Evolutionary conservation across 2,113 vertebrate species (phyloP).

Genomic region (Capreolus pygargus): DNA sequence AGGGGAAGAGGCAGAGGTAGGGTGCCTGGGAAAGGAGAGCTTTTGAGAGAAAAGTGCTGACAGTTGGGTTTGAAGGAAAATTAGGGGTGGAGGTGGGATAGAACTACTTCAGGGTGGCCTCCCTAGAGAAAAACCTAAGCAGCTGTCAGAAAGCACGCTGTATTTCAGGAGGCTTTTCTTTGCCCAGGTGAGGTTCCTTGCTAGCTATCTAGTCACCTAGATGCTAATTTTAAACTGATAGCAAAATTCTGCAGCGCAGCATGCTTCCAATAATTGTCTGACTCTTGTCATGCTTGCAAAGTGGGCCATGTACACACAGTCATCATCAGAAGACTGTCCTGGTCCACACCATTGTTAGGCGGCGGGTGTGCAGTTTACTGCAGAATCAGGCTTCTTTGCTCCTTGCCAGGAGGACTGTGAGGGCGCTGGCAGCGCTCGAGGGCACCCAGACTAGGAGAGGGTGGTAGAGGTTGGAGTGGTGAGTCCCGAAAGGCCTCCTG

Average conservation of each 20-base stretch:
- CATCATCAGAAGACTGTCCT: neutral
- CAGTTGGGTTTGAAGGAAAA: neutral
- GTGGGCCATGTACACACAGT: neutral
- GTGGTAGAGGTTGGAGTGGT: neutral
- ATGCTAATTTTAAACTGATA: neutral
- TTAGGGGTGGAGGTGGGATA: neutral
- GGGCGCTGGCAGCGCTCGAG: neutral
- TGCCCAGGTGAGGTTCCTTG: neutral
- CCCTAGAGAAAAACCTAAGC: neutral
- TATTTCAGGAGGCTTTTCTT: neutral
- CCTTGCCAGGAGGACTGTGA: neutral
- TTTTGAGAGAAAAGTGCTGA: slow-evolving; percentile 5
- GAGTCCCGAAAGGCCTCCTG: neutral
- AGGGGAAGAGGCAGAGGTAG: neutral
- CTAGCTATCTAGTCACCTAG: neutral
- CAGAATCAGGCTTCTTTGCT: neutral
- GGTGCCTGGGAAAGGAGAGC: neutral
- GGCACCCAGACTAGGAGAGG: neutral
- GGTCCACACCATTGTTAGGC: neutral
- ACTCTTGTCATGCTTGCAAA: neutral
- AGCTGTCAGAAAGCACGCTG: neutral
- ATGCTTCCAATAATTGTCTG: neutral
- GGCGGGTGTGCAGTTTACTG: neutral
- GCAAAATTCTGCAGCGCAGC: neutral
- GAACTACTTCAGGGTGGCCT: neutral